phyloP scores from a whole-genome alignment of 2,113 vertebrate species.

The Psammodynastes pulverulentus region DNA sequence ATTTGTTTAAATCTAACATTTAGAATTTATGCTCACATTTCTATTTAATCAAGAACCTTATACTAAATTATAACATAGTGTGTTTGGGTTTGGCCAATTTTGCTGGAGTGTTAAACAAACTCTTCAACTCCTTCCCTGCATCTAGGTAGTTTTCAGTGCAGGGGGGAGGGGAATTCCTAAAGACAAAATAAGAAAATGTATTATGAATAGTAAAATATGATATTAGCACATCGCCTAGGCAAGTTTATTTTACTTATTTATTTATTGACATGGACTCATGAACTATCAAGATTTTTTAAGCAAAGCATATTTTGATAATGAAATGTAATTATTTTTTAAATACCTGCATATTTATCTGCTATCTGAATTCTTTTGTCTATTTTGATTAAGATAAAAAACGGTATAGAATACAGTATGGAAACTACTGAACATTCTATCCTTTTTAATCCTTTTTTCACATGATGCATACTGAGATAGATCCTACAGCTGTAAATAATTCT shows the following conservation, averaged over 20 bases:
- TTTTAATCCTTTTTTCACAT: background rate
- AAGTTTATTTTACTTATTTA: background rate
- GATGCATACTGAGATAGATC: background rate
- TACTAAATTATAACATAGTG: background rate
- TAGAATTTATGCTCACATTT: background rate
- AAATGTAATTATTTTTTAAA: background rate
- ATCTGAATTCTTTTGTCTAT: background rate
- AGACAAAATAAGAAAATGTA: background rate
- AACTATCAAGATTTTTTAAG: background rate
- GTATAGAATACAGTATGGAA: background rate
- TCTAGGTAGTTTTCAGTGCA: background rate
- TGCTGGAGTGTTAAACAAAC: background rate
- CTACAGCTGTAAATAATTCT: background rate
- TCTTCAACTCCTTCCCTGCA: background rate
- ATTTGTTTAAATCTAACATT: background rate
- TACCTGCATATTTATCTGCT: background rate
- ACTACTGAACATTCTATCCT: background rate
- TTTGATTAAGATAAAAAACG: background rate
- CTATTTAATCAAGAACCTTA: background rate
- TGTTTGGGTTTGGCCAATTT: background rate
- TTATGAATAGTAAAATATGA: background rate
- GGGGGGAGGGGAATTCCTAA: background rate
- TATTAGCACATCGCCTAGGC: background rate
- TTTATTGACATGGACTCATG: background rate
- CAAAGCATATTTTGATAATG: background rate